Evolutionary conservation across 1,140 invertebrate genomes (phyloP).

Genomic region (Drosophila pallidifrons): DNA sequence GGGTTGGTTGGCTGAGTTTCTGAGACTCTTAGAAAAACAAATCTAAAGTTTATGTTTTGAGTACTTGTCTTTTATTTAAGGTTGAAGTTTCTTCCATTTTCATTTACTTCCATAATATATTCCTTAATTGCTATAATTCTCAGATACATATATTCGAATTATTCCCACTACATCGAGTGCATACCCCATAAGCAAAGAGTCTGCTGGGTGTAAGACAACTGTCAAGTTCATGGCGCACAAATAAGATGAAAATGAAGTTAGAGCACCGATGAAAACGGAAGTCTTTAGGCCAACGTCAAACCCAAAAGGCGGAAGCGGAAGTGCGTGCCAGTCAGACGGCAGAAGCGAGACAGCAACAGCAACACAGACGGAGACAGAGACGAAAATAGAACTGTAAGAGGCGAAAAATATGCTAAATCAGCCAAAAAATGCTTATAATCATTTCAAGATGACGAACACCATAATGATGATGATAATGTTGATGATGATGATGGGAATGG

Average conservation of each 20-base stretch:
- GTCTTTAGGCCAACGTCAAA: constrained; percentile 79
- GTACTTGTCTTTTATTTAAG: too few species aligned
- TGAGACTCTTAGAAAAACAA: background rate
- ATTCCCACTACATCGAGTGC: too few species aligned
- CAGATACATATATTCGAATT: too few species aligned
- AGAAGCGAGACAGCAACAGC: constrained; percentile 16
- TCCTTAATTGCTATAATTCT: background rate
- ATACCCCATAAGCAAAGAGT: background rate
- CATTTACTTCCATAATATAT: too few species aligned
- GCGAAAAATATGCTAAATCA: constrained; percentile 75
- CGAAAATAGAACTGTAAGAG: constrained; percentile 28
- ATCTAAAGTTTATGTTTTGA: too few species aligned
- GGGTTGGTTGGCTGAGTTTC: background rate
- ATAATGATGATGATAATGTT: constrained; percentile 44
- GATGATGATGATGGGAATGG: constrained; percentile 40
- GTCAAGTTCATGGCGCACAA: constrained; percentile 40
- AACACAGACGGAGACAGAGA: constrained; percentile 13
- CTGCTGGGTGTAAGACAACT: constrained; percentile 26
- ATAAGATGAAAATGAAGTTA: constrained; percentile 65
- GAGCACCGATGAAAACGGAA: constrained; percentile 67
- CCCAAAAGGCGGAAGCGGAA: constrained; percentile 70
- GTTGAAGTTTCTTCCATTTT: too few species aligned
- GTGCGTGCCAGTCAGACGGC: constrained; percentile 64
- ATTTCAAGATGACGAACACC: constrained; percentile 60
- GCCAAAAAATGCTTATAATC: constrained; percentile 78